phyloP scores from a whole-genome alignment of 2,888 invertebrate species.

The Stenodema calcarata region DNA sequence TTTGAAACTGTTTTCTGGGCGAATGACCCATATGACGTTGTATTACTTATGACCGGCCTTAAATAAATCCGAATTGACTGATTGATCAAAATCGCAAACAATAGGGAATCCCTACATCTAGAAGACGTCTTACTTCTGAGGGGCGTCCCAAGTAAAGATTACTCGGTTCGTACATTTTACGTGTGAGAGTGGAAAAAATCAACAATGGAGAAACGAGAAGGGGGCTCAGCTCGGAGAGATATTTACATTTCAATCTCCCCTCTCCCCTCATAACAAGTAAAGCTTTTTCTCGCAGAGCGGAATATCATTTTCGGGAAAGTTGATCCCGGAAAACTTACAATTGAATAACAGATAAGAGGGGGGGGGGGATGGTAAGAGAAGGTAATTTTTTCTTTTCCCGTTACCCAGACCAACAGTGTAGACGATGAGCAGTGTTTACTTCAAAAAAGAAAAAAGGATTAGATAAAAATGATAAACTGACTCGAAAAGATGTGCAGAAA shows the following conservation, averaged over 20 bases:
- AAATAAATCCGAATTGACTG: no score
- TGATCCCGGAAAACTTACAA: not conserved
- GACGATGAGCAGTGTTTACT: not conserved
- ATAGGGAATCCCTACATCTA: no score
- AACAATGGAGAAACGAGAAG: not conserved
- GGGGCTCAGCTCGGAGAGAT: not conserved
- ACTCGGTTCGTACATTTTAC: no score
- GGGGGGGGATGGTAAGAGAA: not conserved
- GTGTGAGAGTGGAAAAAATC: not conserved
- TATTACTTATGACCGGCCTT: no score
- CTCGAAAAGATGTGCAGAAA: not conserved
- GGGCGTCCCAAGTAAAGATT: no score
- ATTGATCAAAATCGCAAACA: no score
- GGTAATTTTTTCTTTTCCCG: not conserved
- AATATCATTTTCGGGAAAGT: slow-evolving; percentile 18
- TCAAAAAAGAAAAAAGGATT: not conserved
- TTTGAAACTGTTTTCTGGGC: no score
- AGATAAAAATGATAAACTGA: slow-evolving; percentile 23
- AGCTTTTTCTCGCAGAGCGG: not conserved
- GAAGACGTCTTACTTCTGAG: no score
- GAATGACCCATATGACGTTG: no score
- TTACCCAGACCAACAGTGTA: not conserved
- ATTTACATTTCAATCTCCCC: slow-evolving; percentile 2
- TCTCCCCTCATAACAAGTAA: not conserved
- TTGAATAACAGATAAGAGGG: slow-evolving; percentile 5